Conservation (phyloP, 2,113 vertebrate genomes). For the Sturnus vulgaris region DNA sequence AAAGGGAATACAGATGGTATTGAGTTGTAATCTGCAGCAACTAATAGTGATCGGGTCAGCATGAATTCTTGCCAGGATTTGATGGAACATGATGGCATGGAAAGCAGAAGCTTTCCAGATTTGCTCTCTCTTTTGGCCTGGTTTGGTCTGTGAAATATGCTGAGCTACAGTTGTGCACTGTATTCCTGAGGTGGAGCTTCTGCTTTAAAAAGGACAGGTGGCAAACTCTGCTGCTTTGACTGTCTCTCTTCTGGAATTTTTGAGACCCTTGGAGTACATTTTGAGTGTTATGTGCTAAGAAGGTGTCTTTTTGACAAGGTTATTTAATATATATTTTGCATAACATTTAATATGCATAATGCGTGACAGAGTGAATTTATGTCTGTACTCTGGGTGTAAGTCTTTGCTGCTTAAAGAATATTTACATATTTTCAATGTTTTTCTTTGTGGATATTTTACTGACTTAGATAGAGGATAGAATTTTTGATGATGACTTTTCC, state of each 20-base stretch:
- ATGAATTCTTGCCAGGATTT: conserved; percentile 64
- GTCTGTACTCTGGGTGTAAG: neutral
- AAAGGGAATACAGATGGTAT: conserved; percentile 32
- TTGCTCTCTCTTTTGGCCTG: conserved; percentile 33
- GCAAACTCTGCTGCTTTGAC: neutral
- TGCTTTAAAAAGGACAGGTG: neutral
- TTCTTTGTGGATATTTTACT: neutral
- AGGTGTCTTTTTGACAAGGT: conserved; percentile 3
- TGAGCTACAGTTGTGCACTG: neutral
- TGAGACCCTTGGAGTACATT: neutral
- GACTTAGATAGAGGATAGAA: neutral
- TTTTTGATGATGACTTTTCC: neutral
- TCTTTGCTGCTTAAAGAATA: neutral
- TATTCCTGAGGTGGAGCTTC: neutral
- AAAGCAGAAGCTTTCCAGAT: conserved; percentile 56
- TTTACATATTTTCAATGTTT: neutral
- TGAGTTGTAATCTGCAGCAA: conserved; percentile 59
- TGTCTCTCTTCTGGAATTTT: neutral
- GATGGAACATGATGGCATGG: conserved; percentile 48
- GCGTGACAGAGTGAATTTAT: neutral
- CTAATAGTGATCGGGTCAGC: conserved; percentile 55
- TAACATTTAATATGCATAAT: neutral
- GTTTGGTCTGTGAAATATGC: neutral
- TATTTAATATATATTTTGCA: neutral
- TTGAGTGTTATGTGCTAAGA: neutral